A percentile compares a stretch with the other conserved stretches of the same genome.
phyloP scores from a whole-genome alignment of 2,888 invertebrate species.

The Linnaemya tessellans region DNA sequence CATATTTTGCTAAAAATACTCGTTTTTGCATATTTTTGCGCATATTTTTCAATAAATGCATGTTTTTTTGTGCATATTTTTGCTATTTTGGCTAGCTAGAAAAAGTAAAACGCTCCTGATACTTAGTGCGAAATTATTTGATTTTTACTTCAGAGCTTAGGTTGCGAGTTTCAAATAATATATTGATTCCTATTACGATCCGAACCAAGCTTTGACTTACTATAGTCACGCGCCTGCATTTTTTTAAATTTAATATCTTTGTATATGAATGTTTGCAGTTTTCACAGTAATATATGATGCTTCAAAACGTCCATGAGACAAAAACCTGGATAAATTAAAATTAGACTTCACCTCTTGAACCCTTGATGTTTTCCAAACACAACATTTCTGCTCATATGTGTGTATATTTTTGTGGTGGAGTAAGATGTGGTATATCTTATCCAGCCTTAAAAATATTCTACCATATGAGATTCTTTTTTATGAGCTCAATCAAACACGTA shows the following conservation, averaged over 20 bases:
- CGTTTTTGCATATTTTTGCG: too few species aligned
- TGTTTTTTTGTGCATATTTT: too few species aligned
- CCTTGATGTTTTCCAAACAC: conserved; percentile 24
- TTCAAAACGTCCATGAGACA: neutral
- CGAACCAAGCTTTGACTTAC: too few species aligned
- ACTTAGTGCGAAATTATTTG: too few species aligned
- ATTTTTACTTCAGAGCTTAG: too few species aligned
- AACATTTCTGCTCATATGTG: conserved; percentile 16
- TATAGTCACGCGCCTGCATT: too few species aligned
- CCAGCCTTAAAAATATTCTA: neutral
- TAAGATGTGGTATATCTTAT: conserved; percentile 59
- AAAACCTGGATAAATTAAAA: neutral
- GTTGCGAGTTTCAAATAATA: too few species aligned
- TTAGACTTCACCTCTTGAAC: conserved; percentile 46
- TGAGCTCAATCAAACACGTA: neutral
- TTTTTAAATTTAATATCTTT: neutral
- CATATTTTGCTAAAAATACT: too few species aligned
- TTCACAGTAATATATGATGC: conserved; percentile 31
- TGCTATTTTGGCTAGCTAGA: too few species aligned
- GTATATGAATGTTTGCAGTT: neutral
- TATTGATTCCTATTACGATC: too few species aligned
- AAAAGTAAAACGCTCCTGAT: too few species aligned
- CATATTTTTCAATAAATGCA: too few species aligned
- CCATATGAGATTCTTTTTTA: neutral
- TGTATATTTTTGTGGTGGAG: neutral